These are phyloP conservation scores for Poecilia latipinna DNA, from an alignment of 2,113 vertebrate species.

Conservation along the genomic window DNA sequence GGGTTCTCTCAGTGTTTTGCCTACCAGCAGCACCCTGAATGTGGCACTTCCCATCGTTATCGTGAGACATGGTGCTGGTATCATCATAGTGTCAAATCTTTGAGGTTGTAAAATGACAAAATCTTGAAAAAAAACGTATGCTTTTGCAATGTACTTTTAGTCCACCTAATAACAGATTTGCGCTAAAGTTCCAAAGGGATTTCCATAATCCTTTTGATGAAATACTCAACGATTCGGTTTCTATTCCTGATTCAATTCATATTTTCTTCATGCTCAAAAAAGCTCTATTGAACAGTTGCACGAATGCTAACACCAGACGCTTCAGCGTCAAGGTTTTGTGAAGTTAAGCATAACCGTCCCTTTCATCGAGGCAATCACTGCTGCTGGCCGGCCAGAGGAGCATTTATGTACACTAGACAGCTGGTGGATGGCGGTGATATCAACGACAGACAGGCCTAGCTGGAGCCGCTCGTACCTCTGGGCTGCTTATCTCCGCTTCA, in stretches of 20 bases:
- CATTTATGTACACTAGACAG: conserved; percentile 39
- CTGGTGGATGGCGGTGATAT: conserved; percentile 60
- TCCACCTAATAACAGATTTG: background rate
- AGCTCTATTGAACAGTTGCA: background rate
- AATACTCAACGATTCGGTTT: too few relatives aligned
- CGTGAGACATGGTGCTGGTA: too few relatives aligned
- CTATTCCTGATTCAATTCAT: too few relatives aligned
- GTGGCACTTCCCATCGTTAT: too few relatives aligned
- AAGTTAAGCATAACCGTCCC: conserved; percentile 26
- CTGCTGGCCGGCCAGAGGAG: conserved; percentile 38
- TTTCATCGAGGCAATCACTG: conserved; percentile 45
- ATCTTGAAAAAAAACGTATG: background rate
- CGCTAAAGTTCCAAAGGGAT: too few relatives aligned
- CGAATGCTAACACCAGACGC: background rate
- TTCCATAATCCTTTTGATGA: too few relatives aligned
- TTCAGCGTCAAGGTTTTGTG: conserved; percentile 15
- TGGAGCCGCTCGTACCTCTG: conserved; percentile 50
- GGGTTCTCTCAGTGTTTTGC: too few relatives aligned
- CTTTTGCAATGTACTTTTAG: background rate
- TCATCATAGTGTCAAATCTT: background rate
- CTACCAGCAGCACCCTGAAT: too few relatives aligned
- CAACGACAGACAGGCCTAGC: conserved; percentile 68
- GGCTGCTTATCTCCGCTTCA: conserved; percentile 67
- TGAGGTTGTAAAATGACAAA: background rate
- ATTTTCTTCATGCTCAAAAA: too few relatives aligned